A percentile compares a stretch with the other conserved stretches of the same genome.
Conservation (phyloP, 92 coral and sea anemone species). For the Bergia puertoricense region DNA sequence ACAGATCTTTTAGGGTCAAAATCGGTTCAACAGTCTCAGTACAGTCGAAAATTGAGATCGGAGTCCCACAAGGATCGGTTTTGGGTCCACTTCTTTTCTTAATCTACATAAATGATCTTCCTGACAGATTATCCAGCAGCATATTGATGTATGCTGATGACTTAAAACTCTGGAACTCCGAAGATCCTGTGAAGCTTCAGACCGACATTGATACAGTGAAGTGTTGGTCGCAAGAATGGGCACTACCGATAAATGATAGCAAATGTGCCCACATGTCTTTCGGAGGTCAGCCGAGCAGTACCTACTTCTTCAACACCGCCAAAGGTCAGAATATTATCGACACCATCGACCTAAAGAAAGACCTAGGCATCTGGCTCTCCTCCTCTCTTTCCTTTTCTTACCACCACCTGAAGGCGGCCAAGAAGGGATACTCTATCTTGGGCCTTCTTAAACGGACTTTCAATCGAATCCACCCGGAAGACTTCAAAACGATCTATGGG, state of each 20-base stretch:
- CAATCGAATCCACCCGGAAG: not conserved
- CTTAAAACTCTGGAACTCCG: not conserved
- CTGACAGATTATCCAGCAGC: not conserved
- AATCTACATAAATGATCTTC: not conserved
- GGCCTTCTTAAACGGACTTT: not conserved
- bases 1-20: not conserved
- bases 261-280: not conserved
- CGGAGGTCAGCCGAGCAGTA: not conserved
- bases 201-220: not conserved
- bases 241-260: not conserved
- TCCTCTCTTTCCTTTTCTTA: not conserved
- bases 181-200: not conserved
- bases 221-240: not conserved
- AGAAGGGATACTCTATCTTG: not conserved
- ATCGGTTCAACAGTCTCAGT: not conserved
- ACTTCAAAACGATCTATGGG: not conserved
- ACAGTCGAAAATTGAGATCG: not conserved
- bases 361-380: not conserved
- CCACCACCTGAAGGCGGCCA: not conserved
- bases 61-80: not conserved
- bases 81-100: not conserved
- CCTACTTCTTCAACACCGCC: not conserved
- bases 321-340: not conserved
- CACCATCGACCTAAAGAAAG: not conserved
- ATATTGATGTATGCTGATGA: not conserved